Evolutionary conservation across 2,113 vertebrate genomes (phyloP).

Genomic region (Penelope pileata): DNA sequence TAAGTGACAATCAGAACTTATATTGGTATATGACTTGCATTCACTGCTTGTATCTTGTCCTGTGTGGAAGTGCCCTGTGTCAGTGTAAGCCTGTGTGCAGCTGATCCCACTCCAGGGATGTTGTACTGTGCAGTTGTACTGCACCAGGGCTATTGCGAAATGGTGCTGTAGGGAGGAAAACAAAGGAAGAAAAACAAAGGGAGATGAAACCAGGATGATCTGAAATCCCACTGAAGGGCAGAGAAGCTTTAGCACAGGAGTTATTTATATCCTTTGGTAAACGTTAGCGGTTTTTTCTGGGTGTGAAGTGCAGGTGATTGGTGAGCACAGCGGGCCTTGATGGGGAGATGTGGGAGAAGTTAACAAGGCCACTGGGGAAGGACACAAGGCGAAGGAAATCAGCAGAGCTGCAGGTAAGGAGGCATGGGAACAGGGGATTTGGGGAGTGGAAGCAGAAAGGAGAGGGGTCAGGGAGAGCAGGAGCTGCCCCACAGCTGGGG

Average conservation of each 20-base stretch:
- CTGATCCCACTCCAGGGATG: background rate
- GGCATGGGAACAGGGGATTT: background rate
- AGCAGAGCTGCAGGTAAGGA: background rate
- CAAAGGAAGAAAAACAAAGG: fast-evolving
- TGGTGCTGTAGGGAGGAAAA: background rate
- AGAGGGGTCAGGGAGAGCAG: background rate
- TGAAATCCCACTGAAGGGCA: background rate
- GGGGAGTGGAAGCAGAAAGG: background rate
- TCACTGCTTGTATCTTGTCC: background rate
- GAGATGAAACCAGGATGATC: background rate
- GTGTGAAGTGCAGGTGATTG: conserved; percentile 26
- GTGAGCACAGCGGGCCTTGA: background rate
- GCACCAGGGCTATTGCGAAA: background rate
- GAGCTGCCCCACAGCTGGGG: background rate
- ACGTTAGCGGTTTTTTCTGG: conserved; percentile 22
- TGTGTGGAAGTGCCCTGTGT: background rate
- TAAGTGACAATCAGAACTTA: too few relatives aligned
- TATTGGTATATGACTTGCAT: background rate
- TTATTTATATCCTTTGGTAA: conserved; percentile 43
- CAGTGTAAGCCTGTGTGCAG: background rate
- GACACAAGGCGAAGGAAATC: background rate
- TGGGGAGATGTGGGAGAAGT: background rate
- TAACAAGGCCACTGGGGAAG: conserved; percentile 60
- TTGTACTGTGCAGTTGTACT: background rate
- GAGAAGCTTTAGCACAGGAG: background rate